phyloP scores from a whole-genome alignment of 2,888 invertebrate species.

The Deroplatys truncata region DNA sequence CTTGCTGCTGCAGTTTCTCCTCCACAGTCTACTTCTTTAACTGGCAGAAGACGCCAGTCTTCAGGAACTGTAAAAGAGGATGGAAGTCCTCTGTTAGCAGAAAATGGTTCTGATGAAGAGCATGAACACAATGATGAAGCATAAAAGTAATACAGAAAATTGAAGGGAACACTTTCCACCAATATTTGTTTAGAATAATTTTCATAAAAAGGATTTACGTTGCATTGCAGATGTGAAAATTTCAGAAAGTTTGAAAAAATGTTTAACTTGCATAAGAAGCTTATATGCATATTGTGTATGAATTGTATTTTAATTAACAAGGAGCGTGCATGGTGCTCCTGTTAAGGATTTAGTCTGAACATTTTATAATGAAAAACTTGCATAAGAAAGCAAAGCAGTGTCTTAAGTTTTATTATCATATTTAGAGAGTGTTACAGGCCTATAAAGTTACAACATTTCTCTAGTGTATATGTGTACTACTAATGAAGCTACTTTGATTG shows the following conservation, averaged over 20 bases:
- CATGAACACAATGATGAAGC: neutral
- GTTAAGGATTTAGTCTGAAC: too few species aligned
- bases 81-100: constrained; percentile 59
- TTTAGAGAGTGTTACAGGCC: too few species aligned
- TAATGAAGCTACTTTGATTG: too few species aligned
- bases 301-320: too few species aligned
- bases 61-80: constrained; percentile 52
- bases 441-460: too few species aligned
- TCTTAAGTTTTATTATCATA: too few species aligned
- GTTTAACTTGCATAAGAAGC: too few species aligned
- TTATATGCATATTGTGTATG: too few species aligned
- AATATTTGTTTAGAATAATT: neutral
- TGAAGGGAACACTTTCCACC: neutral
- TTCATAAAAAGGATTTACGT: neutral
- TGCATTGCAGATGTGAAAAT: neutral
- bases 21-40: constrained; percentile 52
- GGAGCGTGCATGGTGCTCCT: too few species aligned
- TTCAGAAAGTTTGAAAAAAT: neutral
- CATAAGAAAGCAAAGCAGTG: too few species aligned
- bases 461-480: too few species aligned
- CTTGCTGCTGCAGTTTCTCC: constrained; percentile 7
- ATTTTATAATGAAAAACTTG: too few species aligned
- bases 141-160: neutral
- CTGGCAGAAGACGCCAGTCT: constrained; percentile 40
- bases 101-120: constrained; percentile 49